Conservation (phyloP, 2,113 vertebrate species). For the Chunga burmeisteri region DNA sequence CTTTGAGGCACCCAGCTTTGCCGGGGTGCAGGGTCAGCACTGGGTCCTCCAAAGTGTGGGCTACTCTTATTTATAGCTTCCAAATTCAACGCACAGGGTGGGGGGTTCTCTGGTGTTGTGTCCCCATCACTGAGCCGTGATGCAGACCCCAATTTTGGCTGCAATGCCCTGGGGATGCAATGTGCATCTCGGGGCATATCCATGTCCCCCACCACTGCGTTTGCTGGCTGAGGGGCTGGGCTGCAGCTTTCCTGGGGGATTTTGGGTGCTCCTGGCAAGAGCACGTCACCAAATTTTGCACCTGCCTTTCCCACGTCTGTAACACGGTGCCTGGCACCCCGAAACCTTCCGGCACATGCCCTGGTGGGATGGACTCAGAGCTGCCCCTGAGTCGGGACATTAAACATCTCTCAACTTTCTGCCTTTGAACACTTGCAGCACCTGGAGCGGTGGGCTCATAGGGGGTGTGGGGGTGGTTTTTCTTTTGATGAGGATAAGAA, state of each 20-base stretch:
- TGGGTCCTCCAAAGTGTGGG: neutral
- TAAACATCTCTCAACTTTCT: slow-evolving; percentile 33
- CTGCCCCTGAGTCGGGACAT: neutral
- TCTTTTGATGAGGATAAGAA: slow-evolving; percentile 41
- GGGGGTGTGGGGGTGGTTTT: neutral
- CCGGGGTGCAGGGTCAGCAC: neutral
- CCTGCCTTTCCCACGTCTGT: neutral
- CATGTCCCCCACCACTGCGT: neutral
- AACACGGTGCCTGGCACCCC: fast-evolving
- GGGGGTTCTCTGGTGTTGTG: neutral
- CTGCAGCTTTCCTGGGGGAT: neutral
- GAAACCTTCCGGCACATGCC: fast-evolving
- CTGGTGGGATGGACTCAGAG: neutral
- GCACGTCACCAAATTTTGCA: neutral
- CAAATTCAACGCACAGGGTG: neutral
- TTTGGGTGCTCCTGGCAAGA: neutral
- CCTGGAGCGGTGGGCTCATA: neutral
- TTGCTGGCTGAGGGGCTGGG: neutral
- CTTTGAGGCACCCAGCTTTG: neutral
- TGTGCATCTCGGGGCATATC: neutral
- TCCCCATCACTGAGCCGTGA: neutral
- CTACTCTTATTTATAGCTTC: slow-evolving; percentile 12
- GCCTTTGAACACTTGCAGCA: slow-evolving; percentile 49
- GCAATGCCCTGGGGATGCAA: neutral
- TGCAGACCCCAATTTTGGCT: neutral